These are phyloP conservation scores for Hafferia zeledoni DNA, from an alignment of 2,797 vertebrate species.

Conservation along the genomic window DNA sequence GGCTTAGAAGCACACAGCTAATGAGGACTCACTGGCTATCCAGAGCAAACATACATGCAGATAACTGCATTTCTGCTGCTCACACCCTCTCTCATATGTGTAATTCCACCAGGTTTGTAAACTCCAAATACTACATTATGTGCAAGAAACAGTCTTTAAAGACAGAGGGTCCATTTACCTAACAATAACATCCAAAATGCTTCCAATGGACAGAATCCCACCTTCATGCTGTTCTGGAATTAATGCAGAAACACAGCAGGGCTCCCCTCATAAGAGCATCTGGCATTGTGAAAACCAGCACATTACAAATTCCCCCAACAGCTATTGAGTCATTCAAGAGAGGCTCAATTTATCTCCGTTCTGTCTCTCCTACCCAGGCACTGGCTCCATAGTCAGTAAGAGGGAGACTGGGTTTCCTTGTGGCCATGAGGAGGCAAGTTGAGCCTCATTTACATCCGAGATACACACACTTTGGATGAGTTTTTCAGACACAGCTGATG, in stretches of 20 bases:
- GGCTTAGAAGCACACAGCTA: neutral
- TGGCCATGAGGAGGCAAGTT: neutral
- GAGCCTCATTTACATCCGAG: neutral
- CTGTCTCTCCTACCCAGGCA: neutral
- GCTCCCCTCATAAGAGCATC: neutral
- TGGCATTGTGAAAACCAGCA: neutral
- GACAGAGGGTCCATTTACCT: neutral
- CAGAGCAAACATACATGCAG: neutral
- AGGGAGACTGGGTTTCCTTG: neutral
- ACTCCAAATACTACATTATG: neutral
- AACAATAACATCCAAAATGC: neutral
- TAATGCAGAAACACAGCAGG: neutral
- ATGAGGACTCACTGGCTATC: neutral
- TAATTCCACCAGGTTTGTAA: neutral
- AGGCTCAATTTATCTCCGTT: neutral
- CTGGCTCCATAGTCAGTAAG: accelerated
- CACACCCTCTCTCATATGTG: accelerated
- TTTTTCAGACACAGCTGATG: neutral
- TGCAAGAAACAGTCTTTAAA: neutral
- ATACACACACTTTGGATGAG: neutral
- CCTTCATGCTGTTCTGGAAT: neutral
- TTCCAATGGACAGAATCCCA: neutral
- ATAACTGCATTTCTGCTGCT: neutral
- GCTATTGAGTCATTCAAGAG: neutral
- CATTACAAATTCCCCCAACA: neutral